These are phyloP conservation scores for Xanthia icteritia DNA, from an alignment of 2,888 invertebrate genomes.

Conservation along the genomic window DNA sequence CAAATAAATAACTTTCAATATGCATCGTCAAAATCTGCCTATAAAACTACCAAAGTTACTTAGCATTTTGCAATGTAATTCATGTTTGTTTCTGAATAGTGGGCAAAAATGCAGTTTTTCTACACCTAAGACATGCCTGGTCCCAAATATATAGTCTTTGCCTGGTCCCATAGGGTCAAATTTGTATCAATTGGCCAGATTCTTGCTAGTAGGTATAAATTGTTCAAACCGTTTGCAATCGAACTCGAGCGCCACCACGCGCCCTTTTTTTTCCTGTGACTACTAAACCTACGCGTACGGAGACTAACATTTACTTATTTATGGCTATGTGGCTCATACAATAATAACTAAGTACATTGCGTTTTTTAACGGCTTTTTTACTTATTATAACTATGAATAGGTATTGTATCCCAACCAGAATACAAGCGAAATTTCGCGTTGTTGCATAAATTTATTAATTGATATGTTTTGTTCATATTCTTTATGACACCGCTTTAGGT, in stretches of 20 bases:
- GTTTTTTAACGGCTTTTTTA: not conserved
- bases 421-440: no score
- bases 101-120: slow-evolving; percentile 1
- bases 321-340: not conserved
- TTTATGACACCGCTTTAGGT: no score
- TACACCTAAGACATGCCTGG: no score
- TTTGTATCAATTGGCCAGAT: not conserved
- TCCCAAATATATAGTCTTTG: no score
- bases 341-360: not conserved
- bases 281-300: slow-evolving; percentile 3
- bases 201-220: not conserved
- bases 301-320: not conserved
- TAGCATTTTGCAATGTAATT: no score
- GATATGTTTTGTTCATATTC: no score
- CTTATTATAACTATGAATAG: not conserved
- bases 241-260: not conserved
- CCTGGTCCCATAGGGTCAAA: not conserved
- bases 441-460: no score
- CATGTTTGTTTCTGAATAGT: not conserved
- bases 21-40: no score
- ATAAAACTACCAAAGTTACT: no score
- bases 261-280: no score
- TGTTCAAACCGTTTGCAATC: not conserved
- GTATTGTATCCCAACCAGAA: no score
- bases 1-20: slow-evolving; percentile 17